phyloP scores from a whole-genome alignment of 1,140 invertebrate genomes.

The Druon quercuslanigerum region DNA sequence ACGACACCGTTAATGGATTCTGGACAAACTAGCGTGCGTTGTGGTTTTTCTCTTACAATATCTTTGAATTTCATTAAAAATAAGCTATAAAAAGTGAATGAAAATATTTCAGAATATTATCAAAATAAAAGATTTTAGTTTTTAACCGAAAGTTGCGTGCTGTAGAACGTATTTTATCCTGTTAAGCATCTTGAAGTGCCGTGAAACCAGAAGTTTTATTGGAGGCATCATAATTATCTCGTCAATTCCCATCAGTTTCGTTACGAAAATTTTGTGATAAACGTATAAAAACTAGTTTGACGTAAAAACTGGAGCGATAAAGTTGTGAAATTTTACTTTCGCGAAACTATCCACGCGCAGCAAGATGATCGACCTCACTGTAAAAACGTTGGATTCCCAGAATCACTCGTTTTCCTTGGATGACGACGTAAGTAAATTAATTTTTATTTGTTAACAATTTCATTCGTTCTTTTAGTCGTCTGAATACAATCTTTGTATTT shows the following conservation, averaged over 20 bases:
- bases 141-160: neutral
- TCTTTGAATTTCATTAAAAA: constrained; percentile 43
- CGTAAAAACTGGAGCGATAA: neutral
- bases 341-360: no score
- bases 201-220: constrained; percentile 6
- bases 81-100: constrained; percentile 33
- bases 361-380: constrained; percentile 87
- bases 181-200: neutral
- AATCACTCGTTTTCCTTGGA: constrained; percentile 91
- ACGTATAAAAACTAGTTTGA: no score
- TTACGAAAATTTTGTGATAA: no score
- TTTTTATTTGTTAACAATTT: neutral
- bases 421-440: constrained; percentile 85
- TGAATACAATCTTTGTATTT: neutral
- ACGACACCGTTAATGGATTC: constrained; percentile 52
- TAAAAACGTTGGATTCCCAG: constrained; percentile 95
- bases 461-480: neutral
- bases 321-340: neutral
- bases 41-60: constrained; percentile 44
- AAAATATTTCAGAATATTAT: neutral
- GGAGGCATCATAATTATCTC: no score
- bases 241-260: no score
- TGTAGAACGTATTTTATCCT: neutral
- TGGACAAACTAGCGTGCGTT: constrained; percentile 58
- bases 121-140: neutral